Evolutionary conservation across 2,797 vertebrate species (phyloP), one percentile per base, ranked within the genome.

Genomic region (Sebastes hopkinsi): DNA sequence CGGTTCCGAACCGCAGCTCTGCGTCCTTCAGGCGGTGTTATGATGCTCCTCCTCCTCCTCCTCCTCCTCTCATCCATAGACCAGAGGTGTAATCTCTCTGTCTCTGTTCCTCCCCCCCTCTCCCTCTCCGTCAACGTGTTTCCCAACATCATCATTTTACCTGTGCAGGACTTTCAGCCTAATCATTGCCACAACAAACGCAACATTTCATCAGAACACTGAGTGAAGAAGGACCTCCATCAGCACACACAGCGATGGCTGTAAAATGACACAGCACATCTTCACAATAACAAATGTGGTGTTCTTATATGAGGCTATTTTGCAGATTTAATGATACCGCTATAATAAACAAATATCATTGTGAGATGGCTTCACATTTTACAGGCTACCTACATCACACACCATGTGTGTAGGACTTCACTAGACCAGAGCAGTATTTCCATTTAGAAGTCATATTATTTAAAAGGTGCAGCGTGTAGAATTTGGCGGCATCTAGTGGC

Each of bases 1-100:
- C 75, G 81, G 88, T 79, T 88, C 82, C 65, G 82, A 90, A 72
- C 68, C 32, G 83, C 87, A 88, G 74, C 77, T 88, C 80, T 81
- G 87, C 85, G 89, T 83, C 80, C 85, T 71, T 67, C 75, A 82
- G 70, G 70, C 72, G 58, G 81, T 52, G 60, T 16, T 62, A 22
- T 25, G 72, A 89, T 8, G 90, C 92, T 89, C 90, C 89, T 78
- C 72, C 77, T 65, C n/a, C 32, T 14, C 62, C 34, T 36, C 34
- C 34, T 36, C 34, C 89, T 89, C 85, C 86, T 88, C 81, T 86
- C 77, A 82, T 79, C 67, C 52, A 52, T 27, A 42, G 42, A 80
- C 3, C 67, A 27, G 79, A 68, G 32, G 55, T 60, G 67, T 38
- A 22, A 56, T 58, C 52, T 54, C 64, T 59, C 58, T 46, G 20